Evolutionary conservation across 2,888 invertebrate genomes (phyloP).

Genomic region (Stratiomys singularior): DNA sequence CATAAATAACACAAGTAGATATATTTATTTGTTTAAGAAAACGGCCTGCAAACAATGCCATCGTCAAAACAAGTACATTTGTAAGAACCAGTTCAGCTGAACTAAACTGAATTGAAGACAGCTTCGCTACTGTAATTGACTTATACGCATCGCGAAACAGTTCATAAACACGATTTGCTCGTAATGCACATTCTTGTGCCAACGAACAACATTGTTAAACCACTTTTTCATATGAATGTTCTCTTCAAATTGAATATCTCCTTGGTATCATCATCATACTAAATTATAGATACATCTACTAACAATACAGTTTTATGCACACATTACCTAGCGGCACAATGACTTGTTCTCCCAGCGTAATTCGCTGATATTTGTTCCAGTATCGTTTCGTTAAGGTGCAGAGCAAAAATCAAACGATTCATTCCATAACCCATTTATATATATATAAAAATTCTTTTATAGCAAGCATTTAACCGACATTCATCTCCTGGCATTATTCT

Average conservation of each 20-base stretch:
- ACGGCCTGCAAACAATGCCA: conserved; percentile 6
- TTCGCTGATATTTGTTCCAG: background rate
- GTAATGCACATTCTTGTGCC: background rate
- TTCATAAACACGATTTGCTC: background rate
- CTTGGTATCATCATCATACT: conserved; percentile 14
- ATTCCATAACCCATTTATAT: conserved; percentile 19
- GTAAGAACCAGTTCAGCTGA: conserved; percentile 6
- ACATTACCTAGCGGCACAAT: conserved; percentile 11
- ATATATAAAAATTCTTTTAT: too few relatives aligned
- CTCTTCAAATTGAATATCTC: conserved; percentile 4
- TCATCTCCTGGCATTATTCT: background rate
- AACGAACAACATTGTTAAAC: background rate
- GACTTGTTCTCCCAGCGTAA: background rate
- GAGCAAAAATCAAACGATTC: background rate
- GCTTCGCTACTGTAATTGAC: background rate
- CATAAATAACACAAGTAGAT: background rate
- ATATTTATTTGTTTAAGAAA: background rate
- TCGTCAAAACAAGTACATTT: background rate
- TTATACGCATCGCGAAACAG: background rate
- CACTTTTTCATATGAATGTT: conserved; percentile 6
- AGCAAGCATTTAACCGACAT: conserved; percentile 12
- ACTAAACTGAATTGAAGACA: too few relatives aligned
- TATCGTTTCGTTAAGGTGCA: background rate
- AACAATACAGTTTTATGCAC: conserved; percentile 35
- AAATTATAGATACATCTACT: conserved; percentile 16